Percentiles rank a stretch among this genome's conserved stretches.
phyloP scores from a whole-genome alignment of 2,113 vertebrate genomes.

The Gasterosteus nipponicus region DNA sequence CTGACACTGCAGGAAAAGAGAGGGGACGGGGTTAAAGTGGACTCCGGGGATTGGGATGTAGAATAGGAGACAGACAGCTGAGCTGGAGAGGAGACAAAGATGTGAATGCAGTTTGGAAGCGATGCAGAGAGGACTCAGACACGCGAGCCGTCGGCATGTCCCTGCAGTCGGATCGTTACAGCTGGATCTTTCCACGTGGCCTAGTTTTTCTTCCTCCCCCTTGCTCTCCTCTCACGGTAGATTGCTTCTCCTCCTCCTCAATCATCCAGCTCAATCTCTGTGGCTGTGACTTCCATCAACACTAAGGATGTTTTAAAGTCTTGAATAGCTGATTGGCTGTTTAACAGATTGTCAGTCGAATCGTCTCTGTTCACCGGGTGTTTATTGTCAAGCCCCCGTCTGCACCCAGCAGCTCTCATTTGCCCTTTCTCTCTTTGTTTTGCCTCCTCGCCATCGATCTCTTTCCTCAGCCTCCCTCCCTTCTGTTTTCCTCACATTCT shows the following conservation, averaged over 20 bases:
- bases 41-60: neutral
- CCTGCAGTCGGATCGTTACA: slow-evolving; percentile 56
- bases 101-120: neutral
- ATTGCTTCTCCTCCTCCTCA: slow-evolving; percentile 22
- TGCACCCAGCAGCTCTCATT: neutral
- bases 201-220: slow-evolving; percentile 63
- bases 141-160: neutral
- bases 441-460: neutral
- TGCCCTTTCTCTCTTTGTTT: neutral
- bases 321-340: neutral
- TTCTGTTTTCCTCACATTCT: slow-evolving; percentile 31
- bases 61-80: neutral
- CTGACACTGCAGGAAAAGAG: neutral
- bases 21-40: neutral
- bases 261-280: neutral
- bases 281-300: neutral
- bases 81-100: neutral
- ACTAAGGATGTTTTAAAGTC: neutral
- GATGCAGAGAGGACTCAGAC: slow-evolving; percentile 15
- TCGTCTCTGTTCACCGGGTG: neutral
- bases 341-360: neutral
- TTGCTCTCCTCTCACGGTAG: slow-evolving; percentile 39
- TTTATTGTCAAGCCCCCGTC: neutral
- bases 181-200: slow-evolving; percentile 73
- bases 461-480: neutral